phyloP scores from a whole-genome alignment of 2,797 vertebrate species.

The Dipus sagitta region DNA sequence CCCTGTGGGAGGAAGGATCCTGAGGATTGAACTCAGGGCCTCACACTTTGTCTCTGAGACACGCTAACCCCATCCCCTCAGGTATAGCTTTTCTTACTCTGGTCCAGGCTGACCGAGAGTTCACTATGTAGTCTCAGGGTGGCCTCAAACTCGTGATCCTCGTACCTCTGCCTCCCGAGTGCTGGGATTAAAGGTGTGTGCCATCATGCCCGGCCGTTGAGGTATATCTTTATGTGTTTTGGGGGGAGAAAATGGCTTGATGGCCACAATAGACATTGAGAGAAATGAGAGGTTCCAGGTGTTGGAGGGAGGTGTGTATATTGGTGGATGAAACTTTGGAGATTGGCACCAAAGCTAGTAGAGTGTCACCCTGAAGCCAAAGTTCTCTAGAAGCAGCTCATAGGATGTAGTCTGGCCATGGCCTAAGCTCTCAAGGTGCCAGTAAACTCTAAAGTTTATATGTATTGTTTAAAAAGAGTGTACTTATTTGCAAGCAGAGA shows the following conservation, averaged over 20 bases:
- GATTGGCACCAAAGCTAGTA: no score
- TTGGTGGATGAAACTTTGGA: background rate
- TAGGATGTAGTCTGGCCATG: background rate
- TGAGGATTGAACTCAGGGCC: background rate
- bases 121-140: no score
- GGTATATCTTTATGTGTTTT: background rate
- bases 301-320: background rate
- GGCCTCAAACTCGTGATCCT: no score
- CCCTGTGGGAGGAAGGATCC: no score
- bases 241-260: background rate
- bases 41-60: background rate
- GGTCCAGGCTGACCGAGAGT: no score
- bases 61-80: background rate
- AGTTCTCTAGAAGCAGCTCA: background rate
- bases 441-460: background rate
- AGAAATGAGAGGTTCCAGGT: background rate
- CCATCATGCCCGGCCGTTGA: no score
- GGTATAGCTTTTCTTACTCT: background rate
- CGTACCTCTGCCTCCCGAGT: no score
- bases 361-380: background rate
- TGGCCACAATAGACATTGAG: no score
- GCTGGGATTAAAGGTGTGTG: no score
- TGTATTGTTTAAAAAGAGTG: background rate
- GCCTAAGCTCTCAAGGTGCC: background rate
- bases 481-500: background rate